A percentile compares a stretch with the other conserved stretches of the same genome.
These are phyloP conservation scores for Archips xylosteana DNA, from an alignment of 2,888 invertebrate genomes.

Conservation along the genomic window DNA sequence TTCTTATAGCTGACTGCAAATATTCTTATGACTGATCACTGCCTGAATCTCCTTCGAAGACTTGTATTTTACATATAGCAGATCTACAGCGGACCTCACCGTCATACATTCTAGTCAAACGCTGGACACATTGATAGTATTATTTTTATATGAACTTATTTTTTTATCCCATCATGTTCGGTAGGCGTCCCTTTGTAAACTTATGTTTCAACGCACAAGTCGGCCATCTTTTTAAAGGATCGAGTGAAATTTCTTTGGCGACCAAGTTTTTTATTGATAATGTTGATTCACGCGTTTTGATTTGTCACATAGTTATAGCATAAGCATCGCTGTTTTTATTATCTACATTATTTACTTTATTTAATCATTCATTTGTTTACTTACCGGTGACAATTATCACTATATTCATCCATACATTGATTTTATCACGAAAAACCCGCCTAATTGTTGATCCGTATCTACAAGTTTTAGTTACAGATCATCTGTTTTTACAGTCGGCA, in stretches of 20 bases:
- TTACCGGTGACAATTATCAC: too few species aligned
- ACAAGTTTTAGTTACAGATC: too few species aligned
- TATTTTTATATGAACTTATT: conserved; percentile 34
- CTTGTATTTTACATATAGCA: not conserved
- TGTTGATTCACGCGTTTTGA: not conserved
- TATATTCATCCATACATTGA: too few species aligned
- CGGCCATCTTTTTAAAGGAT: not conserved
- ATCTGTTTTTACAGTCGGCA: too few species aligned
- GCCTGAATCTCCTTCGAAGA: conserved; percentile 11
- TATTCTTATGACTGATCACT: conserved; percentile 10
- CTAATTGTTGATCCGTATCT: too few species aligned
- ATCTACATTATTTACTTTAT: not conserved
- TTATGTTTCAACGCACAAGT: conserved; percentile 21
- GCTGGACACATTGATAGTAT: conserved; percentile 31
- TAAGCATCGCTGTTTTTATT: not conserved
- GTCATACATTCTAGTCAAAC: conserved; percentile 38
- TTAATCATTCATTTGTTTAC: not conserved
- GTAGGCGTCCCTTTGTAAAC: conserved; percentile 12
- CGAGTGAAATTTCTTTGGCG: not conserved
- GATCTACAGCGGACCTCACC: conserved; percentile 25
- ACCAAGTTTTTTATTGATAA: not conserved
- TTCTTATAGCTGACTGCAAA: not conserved
- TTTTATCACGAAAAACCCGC: too few species aligned
- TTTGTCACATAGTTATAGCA: not conserved
- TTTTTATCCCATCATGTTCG: conserved; percentile 24